Base-by-base conservation (phyloP, 2,113 vertebrate genomes). In the Myanophis thanlyinensis region DNA sequence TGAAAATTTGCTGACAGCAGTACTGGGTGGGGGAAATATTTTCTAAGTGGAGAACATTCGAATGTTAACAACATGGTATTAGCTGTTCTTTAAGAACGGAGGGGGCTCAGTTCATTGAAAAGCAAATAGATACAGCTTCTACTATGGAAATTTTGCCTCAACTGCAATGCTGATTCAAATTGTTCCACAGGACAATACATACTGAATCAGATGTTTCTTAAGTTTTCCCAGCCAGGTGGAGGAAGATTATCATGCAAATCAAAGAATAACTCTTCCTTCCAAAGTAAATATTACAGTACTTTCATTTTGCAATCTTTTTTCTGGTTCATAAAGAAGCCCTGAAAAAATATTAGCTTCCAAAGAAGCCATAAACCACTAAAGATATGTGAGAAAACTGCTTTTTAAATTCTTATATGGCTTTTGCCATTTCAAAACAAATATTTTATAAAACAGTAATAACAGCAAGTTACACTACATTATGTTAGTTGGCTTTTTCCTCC, bases 151-250 rank as follows among this genome's bases (percentile, higher is more conserved):
- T 95, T 93, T 27, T 3, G 18, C 52, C 48, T 94, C 95, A 93
- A 93, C 93, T 95, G 95, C 46, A 30, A 88, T 93, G 93, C 73
- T 95, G 92, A 73, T 95, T 95, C 40, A 94, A 94, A 90, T 93
- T 95, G 96, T 40, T 93, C 52, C 46, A 94, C 59, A 92, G 15
- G 91, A 73, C 54, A 93, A 95, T 93, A 93, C 94, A 94, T 95
- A 95, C 67, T 46, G 93, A 89, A 94, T 89, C 90, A 95, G 94
- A 93, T 23, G 7, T 54, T 46, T 94, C 92, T 40, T 8, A 47
- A 25, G 87, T 8, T 94, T 95, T 95, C 94, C 91, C 88, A 93
- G 8, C 49, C 6, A 93, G 27, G 73, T 93, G 93, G 84, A 86
- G n/a, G 91, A 51, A 49, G n/a, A 47, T 59, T 56, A 93, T 88